These are phyloP conservation scores for Otus scops DNA, from an alignment of 2,797 vertebrate species.

Conservation along the genomic window DNA sequence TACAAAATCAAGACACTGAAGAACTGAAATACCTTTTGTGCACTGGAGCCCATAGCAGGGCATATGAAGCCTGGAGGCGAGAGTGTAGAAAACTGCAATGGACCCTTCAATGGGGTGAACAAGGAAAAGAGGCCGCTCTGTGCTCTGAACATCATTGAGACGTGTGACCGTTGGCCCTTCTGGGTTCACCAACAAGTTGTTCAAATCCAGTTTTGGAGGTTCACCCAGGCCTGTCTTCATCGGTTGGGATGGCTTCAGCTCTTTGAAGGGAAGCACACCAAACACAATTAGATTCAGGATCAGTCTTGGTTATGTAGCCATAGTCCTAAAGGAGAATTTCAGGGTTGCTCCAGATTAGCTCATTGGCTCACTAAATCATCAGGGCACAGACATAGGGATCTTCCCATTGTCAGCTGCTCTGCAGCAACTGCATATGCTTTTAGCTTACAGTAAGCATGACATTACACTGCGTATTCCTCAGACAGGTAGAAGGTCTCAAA, in stretches of 20 bases:
- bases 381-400: neutral
- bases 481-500: neutral
- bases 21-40: constrained; percentile 83
- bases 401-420: neutral
- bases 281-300: neutral
- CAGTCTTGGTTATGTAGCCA: neutral
- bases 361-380: neutral
- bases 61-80: constrained; percentile 85
- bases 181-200: constrained; percentile 86
- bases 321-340: neutral
- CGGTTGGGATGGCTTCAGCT: constrained; percentile 43
- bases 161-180: constrained; percentile 80
- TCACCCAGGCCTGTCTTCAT: constrained; percentile 25
- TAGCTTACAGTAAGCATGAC: neutral
- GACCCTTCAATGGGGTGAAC: constrained; percentile 97
- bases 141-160: constrained; percentile 86
- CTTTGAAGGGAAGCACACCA: constrained; percentile 64
- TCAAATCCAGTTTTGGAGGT: constrained; percentile 80
- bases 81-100: constrained; percentile 79
- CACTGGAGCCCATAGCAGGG: constrained; percentile 95
- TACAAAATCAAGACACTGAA: neutral
- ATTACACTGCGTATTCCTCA: neutral
- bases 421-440: neutral
- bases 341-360: neutral
- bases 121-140: constrained; percentile 89